phyloP scores from a whole-genome alignment of 2,797 vertebrate species.

The Coendou prehensilis region DNA sequence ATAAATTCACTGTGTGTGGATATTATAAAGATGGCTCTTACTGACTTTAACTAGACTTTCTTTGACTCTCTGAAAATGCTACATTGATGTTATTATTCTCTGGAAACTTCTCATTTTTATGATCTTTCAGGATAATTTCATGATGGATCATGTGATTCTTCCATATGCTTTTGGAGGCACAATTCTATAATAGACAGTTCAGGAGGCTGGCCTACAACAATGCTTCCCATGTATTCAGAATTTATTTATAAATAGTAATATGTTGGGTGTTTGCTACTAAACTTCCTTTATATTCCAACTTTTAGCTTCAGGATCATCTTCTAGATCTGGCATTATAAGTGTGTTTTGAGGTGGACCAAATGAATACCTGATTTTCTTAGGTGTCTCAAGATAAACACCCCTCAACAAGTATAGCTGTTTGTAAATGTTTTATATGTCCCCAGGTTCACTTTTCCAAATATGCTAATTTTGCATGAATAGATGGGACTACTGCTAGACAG shows the following conservation, averaged over 20 bases:
- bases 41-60: conserved; percentile 20
- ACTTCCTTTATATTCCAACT: conserved; percentile 23
- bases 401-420: not conserved
- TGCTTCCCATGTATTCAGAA: conserved; percentile 4
- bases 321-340: conserved; percentile 27
- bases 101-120: conserved; percentile 54
- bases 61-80: not conserved
- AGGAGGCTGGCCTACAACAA: not conserved
- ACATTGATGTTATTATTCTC: not conserved
- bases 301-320: conserved; percentile 46
- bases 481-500: not conserved
- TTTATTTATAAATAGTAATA: conserved; percentile 57
- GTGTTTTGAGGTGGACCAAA: conserved; percentile 12
- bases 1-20: not conserved
- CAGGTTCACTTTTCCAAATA: conserved; percentile 24
- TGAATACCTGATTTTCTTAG: not conserved
- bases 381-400: not conserved
- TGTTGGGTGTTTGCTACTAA: not conserved
- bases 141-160: not conserved
- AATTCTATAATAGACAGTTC: not conserved
- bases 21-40: conserved; percentile 28
- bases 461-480: conserved; percentile 27
- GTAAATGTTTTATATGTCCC: conserved; percentile 8
- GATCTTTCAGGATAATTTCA: conserved; percentile 54
- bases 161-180: not conserved